These are phyloP conservation scores for Scytalopus superciliaris DNA, from an alignment of 2,113 vertebrate genomes.

Conservation along the genomic window DNA sequence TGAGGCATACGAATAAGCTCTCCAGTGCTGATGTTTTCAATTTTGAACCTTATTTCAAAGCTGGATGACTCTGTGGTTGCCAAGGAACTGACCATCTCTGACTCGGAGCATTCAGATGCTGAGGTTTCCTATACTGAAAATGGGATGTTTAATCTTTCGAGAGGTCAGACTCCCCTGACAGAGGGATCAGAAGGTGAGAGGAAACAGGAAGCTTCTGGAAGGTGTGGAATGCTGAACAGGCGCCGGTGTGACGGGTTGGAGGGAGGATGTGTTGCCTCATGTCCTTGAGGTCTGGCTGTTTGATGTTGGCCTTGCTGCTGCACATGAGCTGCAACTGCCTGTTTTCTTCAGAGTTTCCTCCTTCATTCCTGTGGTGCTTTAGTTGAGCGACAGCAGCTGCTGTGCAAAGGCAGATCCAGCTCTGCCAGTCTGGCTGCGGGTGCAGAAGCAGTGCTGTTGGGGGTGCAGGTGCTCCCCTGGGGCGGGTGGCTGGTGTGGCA, in stretches of 20 bases:
- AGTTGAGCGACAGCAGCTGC: neutral
- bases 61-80: conserved; percentile 88
- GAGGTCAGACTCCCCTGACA: conserved; percentile 92
- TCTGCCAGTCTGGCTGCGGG: neutral
- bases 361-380: neutral
- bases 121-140: conserved; percentile 94
- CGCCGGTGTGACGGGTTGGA: rapidly evolving
- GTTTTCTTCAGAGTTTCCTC: neutral
- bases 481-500: neutral
- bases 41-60: conserved; percentile 66
- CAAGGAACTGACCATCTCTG: conserved; percentile 87
- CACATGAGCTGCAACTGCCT: neutral
- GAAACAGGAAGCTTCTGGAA: neutral
- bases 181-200: conserved; percentile 93
- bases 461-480: neutral
- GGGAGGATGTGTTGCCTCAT: neutral
- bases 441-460: neutral
- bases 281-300: neutral
- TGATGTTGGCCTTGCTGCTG: neutral
- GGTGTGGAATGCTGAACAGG: neutral
- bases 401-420: neutral
- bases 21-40: neutral
- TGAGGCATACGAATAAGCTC: neutral
- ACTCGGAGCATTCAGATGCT: conserved; percentile 93
- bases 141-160: conserved; percentile 92